Evolutionary conservation across 35 echinoderm and acorn worm species (phyloP).

Genomic region (Apostichopus japonicus): DNA sequence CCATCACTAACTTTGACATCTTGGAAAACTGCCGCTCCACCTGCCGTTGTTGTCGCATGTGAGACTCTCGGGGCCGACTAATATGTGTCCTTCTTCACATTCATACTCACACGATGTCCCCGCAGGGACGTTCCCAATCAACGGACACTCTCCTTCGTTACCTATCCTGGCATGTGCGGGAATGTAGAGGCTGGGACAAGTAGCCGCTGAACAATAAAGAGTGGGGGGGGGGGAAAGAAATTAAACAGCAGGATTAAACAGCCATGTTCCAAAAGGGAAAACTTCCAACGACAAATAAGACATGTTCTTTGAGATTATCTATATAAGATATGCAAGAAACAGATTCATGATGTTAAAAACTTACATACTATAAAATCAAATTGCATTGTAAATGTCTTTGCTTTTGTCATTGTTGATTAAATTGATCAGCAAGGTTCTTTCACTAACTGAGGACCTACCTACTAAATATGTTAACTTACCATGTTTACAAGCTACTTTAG

Average conservation of each 20-base stretch:
- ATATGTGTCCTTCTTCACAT: conserved; percentile 53
- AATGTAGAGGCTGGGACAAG: conserved; percentile 27
- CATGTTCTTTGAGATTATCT: not conserved
- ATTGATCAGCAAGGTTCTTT: too few species aligned
- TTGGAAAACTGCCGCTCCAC: conserved; percentile 38
- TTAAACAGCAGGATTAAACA: not conserved
- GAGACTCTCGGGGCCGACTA: not conserved
- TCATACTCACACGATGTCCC: conserved; percentile 28
- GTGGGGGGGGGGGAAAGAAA: too few species aligned
- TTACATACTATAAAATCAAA: too few species aligned
- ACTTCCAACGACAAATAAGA: too few species aligned
- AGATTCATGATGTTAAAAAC: too few species aligned
- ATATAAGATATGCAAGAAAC: not conserved
- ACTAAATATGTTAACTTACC: too few species aligned
- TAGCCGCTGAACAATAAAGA: not conserved
- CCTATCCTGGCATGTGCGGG: conserved; percentile 24
- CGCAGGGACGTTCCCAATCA: not conserved
- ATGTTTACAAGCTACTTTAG: too few species aligned
- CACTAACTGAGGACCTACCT: too few species aligned
- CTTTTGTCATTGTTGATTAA: too few species aligned
- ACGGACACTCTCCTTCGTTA: not conserved
- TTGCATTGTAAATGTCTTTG: too few species aligned
- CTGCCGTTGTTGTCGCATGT: conserved; percentile 16
- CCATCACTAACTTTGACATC: conserved; percentile 41
- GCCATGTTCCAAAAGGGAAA: too few species aligned